Evolutionary conservation across 2,797 vertebrate genomes (phyloP).

Genomic region (Myoxocephalus aenaeus): DNA sequence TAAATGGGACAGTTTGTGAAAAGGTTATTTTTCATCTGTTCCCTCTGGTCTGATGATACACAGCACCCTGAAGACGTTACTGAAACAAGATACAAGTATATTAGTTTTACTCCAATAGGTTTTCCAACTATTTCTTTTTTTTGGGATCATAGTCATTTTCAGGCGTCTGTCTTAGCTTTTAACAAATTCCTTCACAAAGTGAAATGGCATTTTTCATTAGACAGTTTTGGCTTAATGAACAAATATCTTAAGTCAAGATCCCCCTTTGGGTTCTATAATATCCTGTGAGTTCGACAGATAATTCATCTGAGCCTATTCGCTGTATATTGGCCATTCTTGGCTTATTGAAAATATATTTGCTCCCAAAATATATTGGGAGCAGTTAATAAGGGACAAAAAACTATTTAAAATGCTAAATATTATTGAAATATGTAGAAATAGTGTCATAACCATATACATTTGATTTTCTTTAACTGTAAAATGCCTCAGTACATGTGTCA

Average conservation of each 20-base stretch:
- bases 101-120: not conserved
- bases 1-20: not conserved
- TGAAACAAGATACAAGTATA: not conserved
- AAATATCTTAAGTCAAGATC: not conserved
- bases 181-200: not conserved
- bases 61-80: not conserved
- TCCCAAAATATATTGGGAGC: no score
- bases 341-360: not conserved
- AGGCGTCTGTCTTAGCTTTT: not conserved
- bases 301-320: not conserved
- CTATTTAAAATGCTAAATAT: not conserved
- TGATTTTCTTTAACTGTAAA: not conserved
- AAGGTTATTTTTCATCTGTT: not conserved
- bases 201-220: not conserved
- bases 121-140: not conserved
- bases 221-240: not conserved
- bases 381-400: not conserved
- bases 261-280: not conserved
- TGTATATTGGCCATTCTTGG: not conserved
- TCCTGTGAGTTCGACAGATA: not conserved
- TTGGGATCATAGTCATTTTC: not conserved
- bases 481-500: not conserved
- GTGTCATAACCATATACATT: no score
- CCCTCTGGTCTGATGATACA: not conserved
- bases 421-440: not conserved